A percentile compares a stretch with the other conserved stretches of the same genome.
phyloP scores from a whole-genome alignment of 1,140 invertebrate genomes.

The Pomacea maculata region DNA sequence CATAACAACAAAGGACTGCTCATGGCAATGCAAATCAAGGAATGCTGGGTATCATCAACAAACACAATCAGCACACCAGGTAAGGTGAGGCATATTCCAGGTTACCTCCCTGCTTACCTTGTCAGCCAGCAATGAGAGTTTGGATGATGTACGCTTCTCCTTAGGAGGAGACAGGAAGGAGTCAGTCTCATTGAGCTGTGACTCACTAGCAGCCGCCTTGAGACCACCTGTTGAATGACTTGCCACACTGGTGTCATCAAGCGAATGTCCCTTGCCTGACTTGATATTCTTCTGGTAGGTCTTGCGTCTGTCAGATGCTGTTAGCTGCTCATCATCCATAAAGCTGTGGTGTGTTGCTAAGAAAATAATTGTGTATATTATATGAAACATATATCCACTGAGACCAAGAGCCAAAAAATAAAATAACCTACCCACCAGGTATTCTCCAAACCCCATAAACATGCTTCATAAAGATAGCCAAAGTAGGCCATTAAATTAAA shows the following conservation, averaged over 20 bases:
- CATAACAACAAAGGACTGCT: too few relatives aligned
- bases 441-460: too few relatives aligned
- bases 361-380: not conserved
- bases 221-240: slow-evolving; percentile 35
- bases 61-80: too few relatives aligned
- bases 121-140: slow-evolving; percentile 59
- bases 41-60: too few relatives aligned
- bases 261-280: slow-evolving; percentile 48
- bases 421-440: too few relatives aligned
- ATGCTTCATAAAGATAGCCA: too few relatives aligned
- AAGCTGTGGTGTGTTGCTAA: slow-evolving; percentile 39
- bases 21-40: too few relatives aligned
- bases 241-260: slow-evolving; percentile 50
- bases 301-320: slow-evolving; percentile 46
- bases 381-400: too few relatives aligned
- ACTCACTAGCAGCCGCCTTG: slow-evolving; percentile 57
- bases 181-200: slow-evolving; percentile 48
- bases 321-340: slow-evolving; percentile 44
- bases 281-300: slow-evolving; percentile 37
- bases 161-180: slow-evolving; percentile 44
- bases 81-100: too few relatives aligned
- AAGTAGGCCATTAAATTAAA: too few relatives aligned
- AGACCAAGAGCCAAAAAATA: too few relatives aligned
- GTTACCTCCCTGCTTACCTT: slow-evolving; percentile 34
- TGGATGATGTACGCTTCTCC: slow-evolving; percentile 46